phyloP scores from a whole-genome alignment of 2,113 vertebrate species.

The human (Homo sapiens) region DNA sequence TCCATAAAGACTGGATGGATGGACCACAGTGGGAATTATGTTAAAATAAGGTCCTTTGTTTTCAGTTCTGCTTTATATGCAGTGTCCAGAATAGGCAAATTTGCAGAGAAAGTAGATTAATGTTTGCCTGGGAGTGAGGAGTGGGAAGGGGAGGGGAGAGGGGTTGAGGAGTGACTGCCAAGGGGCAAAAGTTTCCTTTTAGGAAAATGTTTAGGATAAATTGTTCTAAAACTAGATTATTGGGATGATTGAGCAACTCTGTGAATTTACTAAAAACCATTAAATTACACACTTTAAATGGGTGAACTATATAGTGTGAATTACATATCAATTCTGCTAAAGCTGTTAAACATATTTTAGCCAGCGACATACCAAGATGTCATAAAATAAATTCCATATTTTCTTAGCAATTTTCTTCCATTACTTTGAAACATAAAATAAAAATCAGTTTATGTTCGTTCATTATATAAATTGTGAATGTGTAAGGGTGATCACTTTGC shows the following conservation, averaged over 20 bases:
- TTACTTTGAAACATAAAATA: not conserved
- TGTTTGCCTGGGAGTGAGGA: not conserved
- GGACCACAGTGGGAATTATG: not conserved
- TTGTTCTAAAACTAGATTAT: not conserved
- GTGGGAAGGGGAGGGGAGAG: not conserved
- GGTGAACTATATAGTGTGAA: not conserved
- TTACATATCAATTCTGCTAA: not conserved
- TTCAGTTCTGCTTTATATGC: not conserved
- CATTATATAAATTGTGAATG: not conserved
- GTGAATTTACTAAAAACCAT: not conserved
- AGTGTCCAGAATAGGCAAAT: not conserved
- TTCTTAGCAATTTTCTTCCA: constrained; percentile 14
- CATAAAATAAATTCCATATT: not conserved
- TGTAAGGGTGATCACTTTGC: not conserved
- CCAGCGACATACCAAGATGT: not conserved
- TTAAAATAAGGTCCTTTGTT: not conserved
- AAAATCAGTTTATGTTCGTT: not conserved
- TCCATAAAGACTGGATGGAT: not conserved
- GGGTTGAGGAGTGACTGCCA: not conserved
- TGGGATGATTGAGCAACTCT: not conserved
- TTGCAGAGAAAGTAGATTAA: not conserved
- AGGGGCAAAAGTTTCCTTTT: not conserved
- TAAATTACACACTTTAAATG: not conserved
- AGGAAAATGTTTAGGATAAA: not conserved
- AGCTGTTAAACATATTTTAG: not conserved